Evolutionary conservation across 2,113 vertebrate genomes (phyloP).

Genomic region (Carassius gibelio): DNA sequence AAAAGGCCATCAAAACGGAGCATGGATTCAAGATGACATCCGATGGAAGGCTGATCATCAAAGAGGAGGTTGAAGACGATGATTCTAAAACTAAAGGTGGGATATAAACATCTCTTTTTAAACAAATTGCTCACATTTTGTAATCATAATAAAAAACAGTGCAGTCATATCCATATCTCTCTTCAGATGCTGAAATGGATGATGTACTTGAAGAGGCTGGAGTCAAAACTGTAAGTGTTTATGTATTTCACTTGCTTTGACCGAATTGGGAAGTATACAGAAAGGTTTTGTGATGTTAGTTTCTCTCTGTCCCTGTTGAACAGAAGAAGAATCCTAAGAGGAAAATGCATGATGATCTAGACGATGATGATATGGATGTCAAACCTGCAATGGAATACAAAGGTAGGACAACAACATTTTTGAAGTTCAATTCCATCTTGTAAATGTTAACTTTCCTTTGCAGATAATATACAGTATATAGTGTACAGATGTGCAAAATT

Average conservation of each 20-base stretch:
- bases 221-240: conserved; percentile 82
- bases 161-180: not conserved
- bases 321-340: conserved; percentile 87
- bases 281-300: not conserved
- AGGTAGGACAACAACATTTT: conserved; percentile 69
- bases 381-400: conserved; percentile 81
- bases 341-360: conserved; percentile 75
- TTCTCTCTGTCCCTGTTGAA: not conserved
- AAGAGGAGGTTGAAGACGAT: conserved; percentile 65
- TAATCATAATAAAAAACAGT: not conserved
- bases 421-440: no score
- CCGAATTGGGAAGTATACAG: not conserved
- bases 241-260: not conserved
- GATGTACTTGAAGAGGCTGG: conserved; percentile 87
- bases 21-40: conserved; percentile 90
- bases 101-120: not conserved
- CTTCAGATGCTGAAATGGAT: conserved; percentile 81
- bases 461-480: not conserved
- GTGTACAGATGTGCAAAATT: not conserved
- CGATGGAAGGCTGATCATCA: conserved; percentile 91
- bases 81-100: conserved; percentile 68
- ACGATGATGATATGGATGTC: conserved; percentile 80
- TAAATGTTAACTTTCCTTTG: no score
- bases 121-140: not conserved
- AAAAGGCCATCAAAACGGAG: conserved; percentile 71